A percentile compares a stretch with the other conserved stretches of the same genome.
These are phyloP conservation scores for Polyodon spathula DNA, from an alignment of 2,113 vertebrate genomes.

Conservation along the genomic window DNA sequence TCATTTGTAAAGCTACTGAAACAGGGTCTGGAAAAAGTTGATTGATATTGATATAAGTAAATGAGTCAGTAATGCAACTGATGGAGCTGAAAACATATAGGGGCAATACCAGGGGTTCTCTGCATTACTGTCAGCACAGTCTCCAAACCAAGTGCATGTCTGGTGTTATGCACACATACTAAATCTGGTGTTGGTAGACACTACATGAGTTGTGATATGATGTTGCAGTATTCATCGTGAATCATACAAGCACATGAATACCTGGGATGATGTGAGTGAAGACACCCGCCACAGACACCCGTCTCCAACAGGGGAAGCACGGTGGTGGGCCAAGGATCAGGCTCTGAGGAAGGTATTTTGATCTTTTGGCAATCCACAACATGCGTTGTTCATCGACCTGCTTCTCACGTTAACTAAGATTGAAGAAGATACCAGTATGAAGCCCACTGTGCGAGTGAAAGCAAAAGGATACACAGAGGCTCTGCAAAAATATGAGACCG, in stretches of 20 bases:
- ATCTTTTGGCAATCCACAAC: neutral
- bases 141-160: neutral
- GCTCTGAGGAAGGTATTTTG: neutral
- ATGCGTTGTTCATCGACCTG: neutral
- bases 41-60: neutral
- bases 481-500: neutral
- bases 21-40: neutral
- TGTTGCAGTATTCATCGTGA: slow-evolving; percentile 5
- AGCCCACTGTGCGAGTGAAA: too few relatives aligned
- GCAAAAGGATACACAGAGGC: too few relatives aligned
- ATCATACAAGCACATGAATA: neutral
- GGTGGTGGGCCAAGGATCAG: slow-evolving; percentile 1
- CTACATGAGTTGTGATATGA: neutral
- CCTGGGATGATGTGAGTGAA: too few relatives aligned
- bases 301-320: too few relatives aligned
- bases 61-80: neutral
- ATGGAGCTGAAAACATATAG: slow-evolving; percentile 5
- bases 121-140: neutral
- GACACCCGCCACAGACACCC: too few relatives aligned
- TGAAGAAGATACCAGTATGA: neutral
- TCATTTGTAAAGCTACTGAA: neutral
- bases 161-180: too few relatives aligned
- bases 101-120: neutral
- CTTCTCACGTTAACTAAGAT: neutral
- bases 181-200: neutral